These are phyloP conservation scores for Megaustenia siamemsis DNA, from an alignment of 2,888 invertebrate species.

Conservation along the genomic window DNA sequence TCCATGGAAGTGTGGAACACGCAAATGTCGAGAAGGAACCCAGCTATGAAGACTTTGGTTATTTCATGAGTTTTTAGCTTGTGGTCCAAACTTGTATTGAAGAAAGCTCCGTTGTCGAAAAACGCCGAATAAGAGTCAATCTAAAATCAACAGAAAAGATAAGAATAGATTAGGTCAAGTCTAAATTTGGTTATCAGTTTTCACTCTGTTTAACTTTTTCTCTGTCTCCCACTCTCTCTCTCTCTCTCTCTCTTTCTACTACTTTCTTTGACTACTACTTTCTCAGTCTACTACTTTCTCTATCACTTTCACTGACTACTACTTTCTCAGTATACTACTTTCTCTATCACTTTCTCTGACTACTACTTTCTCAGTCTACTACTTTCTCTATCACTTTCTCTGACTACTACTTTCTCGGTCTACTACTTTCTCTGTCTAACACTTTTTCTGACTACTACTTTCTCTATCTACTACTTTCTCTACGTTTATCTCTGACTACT, in stretches of 20 bases:
- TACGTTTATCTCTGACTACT: not conserved
- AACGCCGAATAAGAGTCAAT: slow-evolving; percentile 73
- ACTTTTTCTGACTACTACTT: no score
- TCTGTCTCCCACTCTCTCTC: not conserved
- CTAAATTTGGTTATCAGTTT: not conserved
- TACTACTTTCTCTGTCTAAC: no score
- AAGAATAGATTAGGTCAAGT: no score
- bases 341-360: no score
- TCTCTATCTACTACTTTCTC: not conserved
- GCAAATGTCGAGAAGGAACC: slow-evolving; percentile 74
- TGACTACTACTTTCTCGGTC: not conserved
- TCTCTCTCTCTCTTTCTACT: no score
- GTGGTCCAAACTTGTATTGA: slow-evolving; percentile 65
- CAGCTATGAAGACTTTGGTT: slow-evolving; percentile 66
- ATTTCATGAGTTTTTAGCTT: slow-evolving; percentile 61
- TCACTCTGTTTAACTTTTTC: not conserved
- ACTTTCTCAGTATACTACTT: no score
- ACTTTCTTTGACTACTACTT: no score
- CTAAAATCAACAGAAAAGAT: slow-evolving; percentile 50
- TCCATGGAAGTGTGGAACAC: slow-evolving; percentile 73
- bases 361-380: no score
- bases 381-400: not conserved
- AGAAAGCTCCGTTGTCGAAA: slow-evolving; percentile 71
- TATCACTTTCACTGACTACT: not conserved
- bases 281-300: not conserved